phyloP scores from a whole-genome alignment of 2,113 vertebrate genomes.

The Camelus dromedarius region DNA sequence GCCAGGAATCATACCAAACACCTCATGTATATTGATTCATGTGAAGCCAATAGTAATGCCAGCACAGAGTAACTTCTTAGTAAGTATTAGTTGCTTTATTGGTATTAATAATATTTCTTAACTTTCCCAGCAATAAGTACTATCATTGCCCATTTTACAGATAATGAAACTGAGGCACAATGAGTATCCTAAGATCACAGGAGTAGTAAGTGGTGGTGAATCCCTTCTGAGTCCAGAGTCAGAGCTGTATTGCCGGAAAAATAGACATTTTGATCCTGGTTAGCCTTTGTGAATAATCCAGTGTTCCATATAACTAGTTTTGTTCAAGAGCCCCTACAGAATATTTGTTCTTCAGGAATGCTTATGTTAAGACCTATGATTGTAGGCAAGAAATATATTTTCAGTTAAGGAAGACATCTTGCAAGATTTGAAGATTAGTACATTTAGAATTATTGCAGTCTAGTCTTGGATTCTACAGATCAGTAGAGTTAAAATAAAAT shows the following conservation, averaged over 20 bases:
- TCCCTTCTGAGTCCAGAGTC: neutral
- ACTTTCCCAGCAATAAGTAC: conserved; percentile 26
- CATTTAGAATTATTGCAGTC: neutral
- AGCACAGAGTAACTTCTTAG: neutral
- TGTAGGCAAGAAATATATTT: conserved; percentile 34
- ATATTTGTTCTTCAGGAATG: conserved; percentile 42
- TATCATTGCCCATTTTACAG: conserved; percentile 15
- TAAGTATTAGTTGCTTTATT: neutral
- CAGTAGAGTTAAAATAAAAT: conserved; percentile 13
- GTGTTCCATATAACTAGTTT: neutral
- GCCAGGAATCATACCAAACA: neutral
- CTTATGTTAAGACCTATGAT: neutral
- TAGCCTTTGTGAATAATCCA: conserved; percentile 29
- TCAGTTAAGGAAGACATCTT: conserved; percentile 57
- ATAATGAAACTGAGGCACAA: neutral
- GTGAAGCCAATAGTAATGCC: neutral
- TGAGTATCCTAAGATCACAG: neutral
- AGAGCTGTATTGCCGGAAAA: neutral
- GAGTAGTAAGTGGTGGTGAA: neutral
- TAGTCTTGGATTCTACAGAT: neutral
- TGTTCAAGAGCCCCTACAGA: neutral
- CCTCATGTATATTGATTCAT: neutral
- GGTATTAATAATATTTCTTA: neutral
- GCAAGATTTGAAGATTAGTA: neutral
- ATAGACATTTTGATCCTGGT: conserved; percentile 15